Conservation (phyloP, 2,113 vertebrate species). For the Miniopterus natalensis region DNA sequence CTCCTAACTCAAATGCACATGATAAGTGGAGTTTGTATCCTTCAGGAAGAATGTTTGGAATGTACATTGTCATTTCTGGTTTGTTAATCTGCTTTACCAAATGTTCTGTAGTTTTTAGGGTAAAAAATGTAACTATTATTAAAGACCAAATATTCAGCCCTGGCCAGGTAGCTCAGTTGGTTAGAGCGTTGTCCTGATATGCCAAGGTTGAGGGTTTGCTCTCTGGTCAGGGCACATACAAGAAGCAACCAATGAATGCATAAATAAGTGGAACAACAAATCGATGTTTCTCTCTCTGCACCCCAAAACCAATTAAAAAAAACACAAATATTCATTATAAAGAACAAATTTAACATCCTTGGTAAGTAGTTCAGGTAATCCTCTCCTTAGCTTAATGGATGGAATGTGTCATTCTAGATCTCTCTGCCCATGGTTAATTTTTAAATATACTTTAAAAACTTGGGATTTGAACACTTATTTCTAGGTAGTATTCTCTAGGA, state of each 20-base stretch:
- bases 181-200: no score
- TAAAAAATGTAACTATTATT: slow-evolving; percentile 9
- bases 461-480: background rate
- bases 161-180: background rate
- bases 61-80: background rate
- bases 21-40: background rate
- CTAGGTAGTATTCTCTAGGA: background rate
- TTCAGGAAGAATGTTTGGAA: background rate
- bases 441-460: slow-evolving; percentile 6
- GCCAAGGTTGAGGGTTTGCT: no score
- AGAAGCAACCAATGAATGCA: no score
- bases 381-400: background rate
- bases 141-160: background rate
- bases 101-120: background rate
- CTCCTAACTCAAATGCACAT: background rate
- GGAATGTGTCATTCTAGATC: background rate
- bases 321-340: slow-evolving; percentile 30
- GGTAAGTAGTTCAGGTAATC: slow-evolving; percentile 1
- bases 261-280: no score
- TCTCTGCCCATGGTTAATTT: background rate
- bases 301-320: background rate
- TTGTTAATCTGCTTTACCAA: background rate
- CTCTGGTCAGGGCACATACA: no score
- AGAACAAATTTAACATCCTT: background rate
- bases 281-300: no score